Evolutionary conservation across 2,888 invertebrate genomes (phyloP).

Genomic region (Proisotoma minuta): DNA sequence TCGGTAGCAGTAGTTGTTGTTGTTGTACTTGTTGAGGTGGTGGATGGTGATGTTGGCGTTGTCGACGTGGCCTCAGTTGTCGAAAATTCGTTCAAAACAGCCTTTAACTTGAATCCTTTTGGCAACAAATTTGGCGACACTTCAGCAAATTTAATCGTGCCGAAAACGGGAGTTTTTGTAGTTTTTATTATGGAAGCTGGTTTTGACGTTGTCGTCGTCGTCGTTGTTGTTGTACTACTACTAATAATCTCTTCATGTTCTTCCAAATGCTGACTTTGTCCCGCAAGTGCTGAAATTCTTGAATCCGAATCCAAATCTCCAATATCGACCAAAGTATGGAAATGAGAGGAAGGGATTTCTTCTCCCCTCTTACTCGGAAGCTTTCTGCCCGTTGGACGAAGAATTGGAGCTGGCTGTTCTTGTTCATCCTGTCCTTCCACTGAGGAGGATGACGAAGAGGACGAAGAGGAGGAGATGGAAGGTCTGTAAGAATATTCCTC

Average conservation of each 20-base stretch:
- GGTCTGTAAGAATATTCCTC: slow-evolving; percentile 47
- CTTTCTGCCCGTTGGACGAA: slow-evolving; percentile 18
- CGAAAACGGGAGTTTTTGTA: slow-evolving; percentile 52
- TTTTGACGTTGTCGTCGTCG: slow-evolving; percentile 7
- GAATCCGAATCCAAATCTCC: slow-evolving; percentile 27
- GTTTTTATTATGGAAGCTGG: slow-evolving; percentile 12
- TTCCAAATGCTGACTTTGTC: slow-evolving; percentile 15
- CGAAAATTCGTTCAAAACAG: background rate
- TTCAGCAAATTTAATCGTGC: slow-evolving; percentile 33
- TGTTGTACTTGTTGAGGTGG: slow-evolving; percentile 28
- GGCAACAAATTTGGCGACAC: slow-evolving; percentile 32
- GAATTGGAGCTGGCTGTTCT: slow-evolving; percentile 4
- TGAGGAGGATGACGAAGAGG: too few species aligned
- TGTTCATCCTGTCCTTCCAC: slow-evolving; percentile 6
- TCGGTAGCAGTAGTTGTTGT: slow-evolving; percentile 49
- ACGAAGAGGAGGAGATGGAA: slow-evolving; percentile 43
- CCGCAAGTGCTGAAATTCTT: slow-evolving; percentile 19
- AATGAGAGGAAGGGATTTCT: slow-evolving; percentile 22
- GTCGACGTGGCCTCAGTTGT: slow-evolving; percentile 28
- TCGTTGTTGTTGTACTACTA: background rate
- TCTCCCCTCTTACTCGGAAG: slow-evolving; percentile 32
- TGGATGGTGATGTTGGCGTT: slow-evolving; percentile 26
- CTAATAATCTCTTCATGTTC: slow-evolving; percentile 11
- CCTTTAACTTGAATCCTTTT: slow-evolving; percentile 27
- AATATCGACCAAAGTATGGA: slow-evolving; percentile 34